These are phyloP conservation scores for Laticauda colubrina DNA, from an alignment of 2,113 vertebrate species.

Conservation along the genomic window DNA sequence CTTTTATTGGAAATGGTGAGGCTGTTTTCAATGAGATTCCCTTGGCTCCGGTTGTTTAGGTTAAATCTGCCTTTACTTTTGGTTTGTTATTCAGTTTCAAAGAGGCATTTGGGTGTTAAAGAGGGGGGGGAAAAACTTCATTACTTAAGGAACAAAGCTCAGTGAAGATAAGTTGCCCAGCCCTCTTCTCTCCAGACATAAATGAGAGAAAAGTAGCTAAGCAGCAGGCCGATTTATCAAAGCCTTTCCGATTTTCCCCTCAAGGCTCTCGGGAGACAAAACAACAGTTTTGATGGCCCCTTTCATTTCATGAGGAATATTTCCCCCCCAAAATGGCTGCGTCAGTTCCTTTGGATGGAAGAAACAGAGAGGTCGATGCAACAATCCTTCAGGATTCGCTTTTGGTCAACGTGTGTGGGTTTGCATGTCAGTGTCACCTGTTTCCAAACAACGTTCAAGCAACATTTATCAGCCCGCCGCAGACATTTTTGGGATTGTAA, in stretches of 20 bases:
- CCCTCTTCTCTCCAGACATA: background rate
- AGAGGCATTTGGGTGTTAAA: background rate
- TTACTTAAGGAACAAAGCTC: rapidly evolving
- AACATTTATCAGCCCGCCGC: background rate
- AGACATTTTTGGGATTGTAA: background rate
- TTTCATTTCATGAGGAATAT: background rate
- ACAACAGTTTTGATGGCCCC: background rate
- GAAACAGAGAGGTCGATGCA: background rate
- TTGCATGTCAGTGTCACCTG: background rate
- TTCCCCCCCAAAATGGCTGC: background rate
- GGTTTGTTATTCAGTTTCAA: background rate
- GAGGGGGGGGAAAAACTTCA: rapidly evolving
- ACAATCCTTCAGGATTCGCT: background rate
- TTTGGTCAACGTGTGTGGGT: background rate
- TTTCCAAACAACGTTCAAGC: too few species aligned
- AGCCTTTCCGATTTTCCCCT: background rate
- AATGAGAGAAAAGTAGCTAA: rapidly evolving
- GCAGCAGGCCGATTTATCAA: background rate
- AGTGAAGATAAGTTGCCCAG: background rate
- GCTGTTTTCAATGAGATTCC: background rate
- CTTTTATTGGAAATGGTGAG: background rate
- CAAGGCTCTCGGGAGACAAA: rapidly evolving
- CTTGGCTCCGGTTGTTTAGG: background rate
- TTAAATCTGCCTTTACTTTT: background rate
- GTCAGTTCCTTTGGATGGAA: background rate